phyloP scores from a whole-genome alignment of 2,113 vertebrate genomes.

The Alectura lathami region DNA sequence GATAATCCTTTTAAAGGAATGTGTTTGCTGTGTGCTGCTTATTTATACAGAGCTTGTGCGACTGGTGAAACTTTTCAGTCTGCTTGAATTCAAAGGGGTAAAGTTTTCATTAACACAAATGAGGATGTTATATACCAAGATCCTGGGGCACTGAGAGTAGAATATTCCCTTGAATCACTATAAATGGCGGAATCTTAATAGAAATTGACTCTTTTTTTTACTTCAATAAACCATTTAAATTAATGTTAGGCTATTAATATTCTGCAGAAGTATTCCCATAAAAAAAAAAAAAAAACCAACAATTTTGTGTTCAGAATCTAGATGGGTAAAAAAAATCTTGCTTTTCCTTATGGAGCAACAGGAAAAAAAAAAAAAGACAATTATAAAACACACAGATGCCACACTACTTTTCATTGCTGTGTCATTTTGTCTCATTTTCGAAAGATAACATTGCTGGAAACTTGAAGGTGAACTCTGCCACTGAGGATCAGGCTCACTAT shows the following conservation, averaged over 20 bases:
- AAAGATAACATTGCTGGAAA: not conserved
- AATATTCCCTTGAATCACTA: slow-evolving; percentile 20
- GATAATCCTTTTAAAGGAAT: slow-evolving; percentile 60
- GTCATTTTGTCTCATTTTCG: not conserved
- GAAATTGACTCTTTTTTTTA: not conserved
- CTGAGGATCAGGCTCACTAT: not conserved
- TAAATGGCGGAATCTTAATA: not conserved
- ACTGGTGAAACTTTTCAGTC: slow-evolving; percentile 52
- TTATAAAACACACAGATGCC: not conserved
- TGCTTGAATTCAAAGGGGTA: slow-evolving; percentile 26
- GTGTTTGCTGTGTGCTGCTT: slow-evolving; percentile 48
- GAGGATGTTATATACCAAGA: not conserved
- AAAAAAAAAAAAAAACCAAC: not conserved
- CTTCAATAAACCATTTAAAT: not conserved
- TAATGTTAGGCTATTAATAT: not conserved
- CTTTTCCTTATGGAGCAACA: not conserved
- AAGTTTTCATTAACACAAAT: slow-evolving; percentile 34
- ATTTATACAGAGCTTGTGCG: slow-evolving; percentile 41
- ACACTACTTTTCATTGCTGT: not conserved
- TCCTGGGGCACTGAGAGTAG: not conserved
- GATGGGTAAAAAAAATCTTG: not conserved
- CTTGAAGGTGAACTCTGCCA: not conserved
- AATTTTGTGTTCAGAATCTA: not conserved
- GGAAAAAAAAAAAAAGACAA: not conserved
- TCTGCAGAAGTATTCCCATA: not conserved